A percentile compares a stretch with the other conserved stretches of the same genome.
Evolutionary conservation across 2,113 vertebrate genomes (phyloP).

Genomic region (Paedocypris sp.): DNA sequence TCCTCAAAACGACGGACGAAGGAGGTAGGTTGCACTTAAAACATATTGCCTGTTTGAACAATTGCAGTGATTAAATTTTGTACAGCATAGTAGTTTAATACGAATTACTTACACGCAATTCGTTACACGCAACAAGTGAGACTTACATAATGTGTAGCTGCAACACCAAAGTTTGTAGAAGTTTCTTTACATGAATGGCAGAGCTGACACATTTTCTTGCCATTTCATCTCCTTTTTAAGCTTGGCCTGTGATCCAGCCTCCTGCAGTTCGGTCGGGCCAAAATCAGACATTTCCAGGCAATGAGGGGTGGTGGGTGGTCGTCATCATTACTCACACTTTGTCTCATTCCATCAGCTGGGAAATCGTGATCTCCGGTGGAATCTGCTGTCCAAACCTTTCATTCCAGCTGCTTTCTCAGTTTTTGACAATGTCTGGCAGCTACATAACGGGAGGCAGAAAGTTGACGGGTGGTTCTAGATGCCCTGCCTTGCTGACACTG

Average conservation of each 20-base stretch:
- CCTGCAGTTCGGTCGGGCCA: background rate
- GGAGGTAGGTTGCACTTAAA: too few species aligned
- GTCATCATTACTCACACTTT: constrained; percentile 9
- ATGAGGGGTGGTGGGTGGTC: background rate
- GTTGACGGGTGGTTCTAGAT: background rate
- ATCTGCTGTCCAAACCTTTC: background rate
- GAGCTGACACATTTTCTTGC: too few species aligned
- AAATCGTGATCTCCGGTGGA: background rate
- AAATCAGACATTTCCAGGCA: background rate
- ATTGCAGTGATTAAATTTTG: too few species aligned
- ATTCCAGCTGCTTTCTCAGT: constrained; percentile 8
- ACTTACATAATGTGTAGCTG: too few species aligned
- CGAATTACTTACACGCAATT: too few species aligned
- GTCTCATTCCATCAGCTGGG: constrained; percentile 6
- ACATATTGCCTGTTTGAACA: too few species aligned
- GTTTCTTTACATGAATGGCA: too few species aligned
- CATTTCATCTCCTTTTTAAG: background rate
- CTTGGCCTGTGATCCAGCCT: background rate
- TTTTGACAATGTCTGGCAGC: constrained; percentile 16
- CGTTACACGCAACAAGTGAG: too few species aligned
- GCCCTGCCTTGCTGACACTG: constrained; percentile 9
- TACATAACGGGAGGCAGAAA: constrained; percentile 10
- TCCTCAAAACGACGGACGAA: too few species aligned
- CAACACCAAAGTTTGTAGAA: too few species aligned
- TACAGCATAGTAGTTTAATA: too few species aligned